These are phyloP conservation scores for Meliscaeva auricollis DNA, from an alignment of 2,888 invertebrate species.

Conservation along the genomic window DNA sequence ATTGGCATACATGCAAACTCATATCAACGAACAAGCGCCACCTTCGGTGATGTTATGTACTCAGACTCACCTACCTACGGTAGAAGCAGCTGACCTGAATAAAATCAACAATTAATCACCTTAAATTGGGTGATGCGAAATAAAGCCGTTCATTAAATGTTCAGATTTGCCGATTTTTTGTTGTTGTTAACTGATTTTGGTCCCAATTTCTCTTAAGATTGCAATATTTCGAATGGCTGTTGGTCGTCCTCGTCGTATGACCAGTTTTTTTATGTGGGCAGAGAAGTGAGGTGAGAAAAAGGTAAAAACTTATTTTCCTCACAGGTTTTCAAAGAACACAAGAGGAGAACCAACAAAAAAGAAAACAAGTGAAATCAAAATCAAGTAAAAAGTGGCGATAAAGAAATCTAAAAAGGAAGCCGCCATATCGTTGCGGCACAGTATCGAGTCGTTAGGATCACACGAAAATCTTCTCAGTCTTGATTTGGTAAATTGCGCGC, in stretches of 20 bases:
- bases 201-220: constrained; percentile 20
- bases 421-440: constrained; percentile 53
- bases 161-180: not conserved
- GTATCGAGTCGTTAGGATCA: constrained; percentile 51
- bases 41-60: too few species aligned
- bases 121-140: not conserved
- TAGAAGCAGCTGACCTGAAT: too few species aligned
- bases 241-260: constrained; percentile 13
- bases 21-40: too few species aligned
- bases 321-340: constrained; percentile 60
- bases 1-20: too few species aligned
- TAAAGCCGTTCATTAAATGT: constrained; percentile 8
- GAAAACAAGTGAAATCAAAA: constrained; percentile 70
- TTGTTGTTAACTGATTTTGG: not conserved
- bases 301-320: constrained; percentile 36
- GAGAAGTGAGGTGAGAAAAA: constrained; percentile 40
- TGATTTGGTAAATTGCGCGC: constrained; percentile 71
- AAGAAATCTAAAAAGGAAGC: constrained; percentile 69
- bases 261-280: constrained; percentile 39
- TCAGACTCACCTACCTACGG: too few species aligned
- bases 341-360: constrained; percentile 37
- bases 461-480: constrained; percentile 66
- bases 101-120: too few species aligned
- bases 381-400: constrained; percentile 73
- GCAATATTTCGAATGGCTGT: constrained; percentile 7